Evolutionary conservation across 2,888 invertebrate genomes (phyloP).

Genomic region (Napeogenes inachia): DNA sequence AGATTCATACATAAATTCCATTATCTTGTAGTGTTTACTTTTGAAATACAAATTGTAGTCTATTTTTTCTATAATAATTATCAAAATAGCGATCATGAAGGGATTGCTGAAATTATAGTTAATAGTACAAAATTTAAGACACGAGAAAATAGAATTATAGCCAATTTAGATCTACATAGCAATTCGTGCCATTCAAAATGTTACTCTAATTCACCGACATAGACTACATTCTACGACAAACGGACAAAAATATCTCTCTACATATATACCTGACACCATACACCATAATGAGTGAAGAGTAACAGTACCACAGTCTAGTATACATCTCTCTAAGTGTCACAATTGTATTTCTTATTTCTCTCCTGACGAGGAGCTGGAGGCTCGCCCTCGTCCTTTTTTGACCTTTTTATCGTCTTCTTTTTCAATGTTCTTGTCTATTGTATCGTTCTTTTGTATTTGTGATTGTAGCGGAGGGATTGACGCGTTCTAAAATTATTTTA

Average conservation of each 20-base stretch:
- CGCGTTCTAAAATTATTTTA: conserved; percentile 35
- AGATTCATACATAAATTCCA: background rate
- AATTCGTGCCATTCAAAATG: conserved; percentile 25
- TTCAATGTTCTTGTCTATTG: conserved; percentile 42
- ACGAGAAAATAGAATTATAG: background rate
- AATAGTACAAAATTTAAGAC: too few relatives aligned
- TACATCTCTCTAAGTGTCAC: conserved; percentile 12
- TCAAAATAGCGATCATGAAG: background rate
- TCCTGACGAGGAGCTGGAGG: conserved; percentile 66
- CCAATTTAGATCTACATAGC: conserved; percentile 7
- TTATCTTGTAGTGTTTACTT: background rate
- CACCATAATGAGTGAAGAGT: conserved; percentile 1
- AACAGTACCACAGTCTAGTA: conserved; percentile 12
- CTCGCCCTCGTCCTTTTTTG: conserved; percentile 62
- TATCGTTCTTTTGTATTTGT: conserved; percentile 31
- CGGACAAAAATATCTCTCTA: conserved; percentile 38
- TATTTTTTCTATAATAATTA: background rate
- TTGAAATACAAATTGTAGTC: background rate
- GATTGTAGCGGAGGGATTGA: conserved; percentile 38
- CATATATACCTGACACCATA: conserved; percentile 12
- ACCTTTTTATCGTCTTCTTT: conserved; percentile 52
- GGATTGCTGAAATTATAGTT: too few relatives aligned
- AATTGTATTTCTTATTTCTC: conserved; percentile 52
- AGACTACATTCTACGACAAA: conserved; percentile 29
- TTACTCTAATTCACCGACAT: conserved; percentile 24